phyloP scores from a whole-genome alignment of 2,888 invertebrate genomes.

The Phaonia tiefii region DNA sequence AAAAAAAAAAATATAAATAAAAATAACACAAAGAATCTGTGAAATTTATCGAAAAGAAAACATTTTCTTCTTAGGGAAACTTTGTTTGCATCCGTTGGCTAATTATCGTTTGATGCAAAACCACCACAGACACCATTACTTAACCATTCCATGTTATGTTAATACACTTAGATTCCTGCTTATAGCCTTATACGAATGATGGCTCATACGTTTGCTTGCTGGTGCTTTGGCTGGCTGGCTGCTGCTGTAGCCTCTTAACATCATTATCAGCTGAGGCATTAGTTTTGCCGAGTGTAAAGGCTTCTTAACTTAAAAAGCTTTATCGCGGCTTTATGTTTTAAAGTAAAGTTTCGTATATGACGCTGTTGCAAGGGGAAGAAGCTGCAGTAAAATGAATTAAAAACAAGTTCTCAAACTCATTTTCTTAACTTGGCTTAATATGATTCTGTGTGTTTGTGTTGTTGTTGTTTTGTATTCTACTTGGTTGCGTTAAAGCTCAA shows the following conservation, averaged over 20 bases:
- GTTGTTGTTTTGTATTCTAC: slow-evolving; percentile 21
- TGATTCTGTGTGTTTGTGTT: slow-evolving; percentile 51
- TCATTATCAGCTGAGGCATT: slow-evolving; percentile 64
- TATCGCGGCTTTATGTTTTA: slow-evolving; percentile 65
- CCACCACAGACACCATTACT: slow-evolving; percentile 56
- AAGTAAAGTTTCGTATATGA: slow-evolving; percentile 56
- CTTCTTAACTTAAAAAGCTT: slow-evolving; percentile 59
- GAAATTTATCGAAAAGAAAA: slow-evolving; percentile 39
- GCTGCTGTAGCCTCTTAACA: slow-evolving; percentile 52
- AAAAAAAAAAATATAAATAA: too few species aligned
- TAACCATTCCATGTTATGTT: slow-evolving; percentile 60
- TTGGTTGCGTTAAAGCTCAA: slow-evolving; percentile 54
- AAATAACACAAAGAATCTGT: background rate
- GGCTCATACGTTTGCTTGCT: too few species aligned
- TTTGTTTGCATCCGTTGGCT: slow-evolving; percentile 9
- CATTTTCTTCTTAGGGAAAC: slow-evolving; percentile 27
- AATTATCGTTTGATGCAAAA: slow-evolving; percentile 33
- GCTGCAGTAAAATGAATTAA: slow-evolving; percentile 57
- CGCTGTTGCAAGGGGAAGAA: slow-evolving; percentile 38
- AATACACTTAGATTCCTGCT: slow-evolving; percentile 63
- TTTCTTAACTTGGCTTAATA: slow-evolving; percentile 58
- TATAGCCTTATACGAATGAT: too few species aligned
- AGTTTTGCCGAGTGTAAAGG: slow-evolving; percentile 38
- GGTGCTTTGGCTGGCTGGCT: too few species aligned
- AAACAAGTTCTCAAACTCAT: slow-evolving; percentile 65